phyloP scores from a whole-genome alignment of 1,140 invertebrate genomes.

The Solen grandis region DNA sequence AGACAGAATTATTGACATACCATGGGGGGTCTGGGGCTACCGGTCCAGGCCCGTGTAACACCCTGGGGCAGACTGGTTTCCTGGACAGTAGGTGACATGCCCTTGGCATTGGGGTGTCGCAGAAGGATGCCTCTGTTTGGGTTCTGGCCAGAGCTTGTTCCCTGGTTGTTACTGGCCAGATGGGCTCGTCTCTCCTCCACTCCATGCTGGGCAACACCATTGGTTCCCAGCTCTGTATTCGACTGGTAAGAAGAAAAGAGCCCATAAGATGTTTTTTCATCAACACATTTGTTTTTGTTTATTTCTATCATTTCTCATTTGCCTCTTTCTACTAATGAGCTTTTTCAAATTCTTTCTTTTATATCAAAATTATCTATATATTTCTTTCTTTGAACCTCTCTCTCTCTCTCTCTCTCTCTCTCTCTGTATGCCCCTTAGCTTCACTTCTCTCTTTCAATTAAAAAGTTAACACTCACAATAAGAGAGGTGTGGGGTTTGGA shows the following conservation, averaged over 20 bases:
- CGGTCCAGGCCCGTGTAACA: conserved; percentile 39
- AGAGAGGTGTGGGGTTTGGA: conserved; percentile 33
- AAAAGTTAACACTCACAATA: conserved; percentile 47
- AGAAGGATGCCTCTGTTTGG: conserved; percentile 27
- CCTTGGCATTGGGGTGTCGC: conserved; percentile 43
- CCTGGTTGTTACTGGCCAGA: conserved; percentile 20
- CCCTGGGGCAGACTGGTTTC: conserved; percentile 22
- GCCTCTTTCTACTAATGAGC: too few relatives aligned
- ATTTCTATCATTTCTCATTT: too few relatives aligned
- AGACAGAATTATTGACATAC: too few relatives aligned
- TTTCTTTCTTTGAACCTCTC: too few relatives aligned
- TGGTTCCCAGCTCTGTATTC: conserved; percentile 60
- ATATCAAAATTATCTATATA: too few relatives aligned
- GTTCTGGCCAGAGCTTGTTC: background rate
- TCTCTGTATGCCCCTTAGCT: too few relatives aligned
- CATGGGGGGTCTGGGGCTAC: conserved; percentile 40
- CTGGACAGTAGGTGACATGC: background rate
- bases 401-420: too few relatives aligned
- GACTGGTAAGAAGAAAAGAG: conserved; percentile 50
- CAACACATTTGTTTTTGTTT: background rate
- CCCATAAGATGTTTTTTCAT: background rate
- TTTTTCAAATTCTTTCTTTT: too few relatives aligned
- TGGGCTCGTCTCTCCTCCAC: conserved; percentile 61
- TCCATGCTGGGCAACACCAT: conserved; percentile 61
- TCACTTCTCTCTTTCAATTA: too few relatives aligned